Evolutionary conservation across 1,140 invertebrate genomes (phyloP).

Genomic region (Paraescarpia echinospica): DNA sequence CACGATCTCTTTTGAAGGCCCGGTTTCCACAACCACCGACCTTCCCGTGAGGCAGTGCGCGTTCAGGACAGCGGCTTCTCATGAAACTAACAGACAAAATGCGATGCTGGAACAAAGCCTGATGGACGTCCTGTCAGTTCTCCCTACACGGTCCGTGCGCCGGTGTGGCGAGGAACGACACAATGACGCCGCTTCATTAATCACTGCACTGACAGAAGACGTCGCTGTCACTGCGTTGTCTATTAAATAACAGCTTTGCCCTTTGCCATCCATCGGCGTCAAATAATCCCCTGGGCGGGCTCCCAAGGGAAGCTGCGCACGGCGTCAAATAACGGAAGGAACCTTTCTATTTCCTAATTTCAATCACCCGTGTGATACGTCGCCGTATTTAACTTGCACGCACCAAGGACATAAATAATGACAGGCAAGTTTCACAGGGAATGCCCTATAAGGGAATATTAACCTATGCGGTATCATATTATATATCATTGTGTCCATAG

Average conservation of each 20-base stretch:
- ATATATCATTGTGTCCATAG: too few relatives aligned
- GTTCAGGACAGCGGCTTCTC: not conserved
- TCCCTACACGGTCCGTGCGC: not conserved
- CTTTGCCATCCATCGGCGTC: not conserved
- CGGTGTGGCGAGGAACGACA: not conserved
- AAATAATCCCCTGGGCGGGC: not conserved
- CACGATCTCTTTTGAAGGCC: not conserved
- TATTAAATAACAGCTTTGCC: not conserved
- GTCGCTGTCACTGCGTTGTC: not conserved
- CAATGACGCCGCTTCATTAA: not conserved
- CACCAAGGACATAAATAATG: not conserved
- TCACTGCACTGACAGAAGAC: not conserved
- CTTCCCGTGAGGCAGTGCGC: not conserved
- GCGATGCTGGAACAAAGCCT: not conserved
- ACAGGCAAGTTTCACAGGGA: not conserved
- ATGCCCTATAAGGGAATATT: not conserved
- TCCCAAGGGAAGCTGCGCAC: not conserved
- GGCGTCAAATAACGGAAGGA: not conserved
- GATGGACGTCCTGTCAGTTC: not conserved
- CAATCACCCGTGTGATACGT: not conserved
- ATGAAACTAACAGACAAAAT: not conserved
- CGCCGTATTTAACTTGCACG: not conserved
- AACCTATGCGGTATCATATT: not conserved
- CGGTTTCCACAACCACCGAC: not conserved
- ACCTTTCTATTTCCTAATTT: constrained; percentile 1